These are phyloP conservation scores for Linurgus olivaceus DNA, from an alignment of 2,797 vertebrate genomes.

Conservation along the genomic window DNA sequence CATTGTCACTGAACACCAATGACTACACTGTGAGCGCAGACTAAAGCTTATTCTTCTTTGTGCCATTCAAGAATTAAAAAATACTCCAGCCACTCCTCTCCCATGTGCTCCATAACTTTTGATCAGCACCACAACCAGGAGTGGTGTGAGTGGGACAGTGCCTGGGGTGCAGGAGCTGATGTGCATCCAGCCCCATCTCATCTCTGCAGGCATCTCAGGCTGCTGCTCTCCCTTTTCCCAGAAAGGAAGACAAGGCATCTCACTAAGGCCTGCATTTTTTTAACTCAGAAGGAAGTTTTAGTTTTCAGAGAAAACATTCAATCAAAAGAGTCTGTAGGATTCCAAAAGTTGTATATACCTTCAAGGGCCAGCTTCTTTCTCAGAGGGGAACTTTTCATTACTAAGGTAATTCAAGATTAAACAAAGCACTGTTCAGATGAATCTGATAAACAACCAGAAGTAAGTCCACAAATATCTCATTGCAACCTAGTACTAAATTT, in stretches of 20 bases:
- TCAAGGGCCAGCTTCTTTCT: neutral
- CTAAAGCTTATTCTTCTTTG: neutral
- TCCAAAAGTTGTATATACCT: neutral
- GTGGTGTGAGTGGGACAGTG: neutral
- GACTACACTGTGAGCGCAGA: neutral
- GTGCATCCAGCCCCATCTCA: neutral
- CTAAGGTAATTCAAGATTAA: neutral
- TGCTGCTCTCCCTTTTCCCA: neutral
- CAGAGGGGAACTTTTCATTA: neutral
- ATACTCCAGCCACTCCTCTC: neutral
- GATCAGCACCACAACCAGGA: neutral
- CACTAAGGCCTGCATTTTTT: neutral
- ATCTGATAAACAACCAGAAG: neutral
- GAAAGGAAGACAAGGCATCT: neutral
- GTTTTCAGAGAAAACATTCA: neutral
- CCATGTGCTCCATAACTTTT: rapidly evolving
- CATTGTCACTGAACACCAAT: neutral
- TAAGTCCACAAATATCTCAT: neutral
- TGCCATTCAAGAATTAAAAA: neutral
- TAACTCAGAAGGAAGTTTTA: neutral
- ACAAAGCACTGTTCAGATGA: neutral
- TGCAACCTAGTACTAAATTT: neutral
- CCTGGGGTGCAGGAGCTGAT: rapidly evolving
- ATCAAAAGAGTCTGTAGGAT: neutral
- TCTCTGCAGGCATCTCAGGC: neutral